phyloP scores from a whole-genome alignment of 2,113 vertebrate species.

The Crocuta crocuta region DNA sequence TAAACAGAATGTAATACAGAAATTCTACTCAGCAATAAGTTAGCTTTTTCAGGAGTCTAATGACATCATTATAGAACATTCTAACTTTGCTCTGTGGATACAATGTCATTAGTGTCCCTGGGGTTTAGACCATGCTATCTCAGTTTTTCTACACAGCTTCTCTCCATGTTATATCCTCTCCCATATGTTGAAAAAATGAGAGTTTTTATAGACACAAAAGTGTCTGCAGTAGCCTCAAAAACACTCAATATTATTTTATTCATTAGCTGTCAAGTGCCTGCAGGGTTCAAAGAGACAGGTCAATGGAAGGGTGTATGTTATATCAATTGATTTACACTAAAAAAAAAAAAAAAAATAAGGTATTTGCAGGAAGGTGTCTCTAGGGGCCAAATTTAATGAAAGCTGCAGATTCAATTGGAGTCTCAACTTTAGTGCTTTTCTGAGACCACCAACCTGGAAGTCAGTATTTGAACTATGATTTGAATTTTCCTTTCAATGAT shows the following conservation, averaged over 20 bases:
- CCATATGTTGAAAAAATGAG: conserved; percentile 67
- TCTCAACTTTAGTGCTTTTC: conserved; percentile 62
- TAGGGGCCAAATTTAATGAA: conserved; percentile 74
- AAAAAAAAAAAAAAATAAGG: conserved; percentile 44
- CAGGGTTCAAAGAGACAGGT: conserved; percentile 77
- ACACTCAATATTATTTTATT: conserved; percentile 78
- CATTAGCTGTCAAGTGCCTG: conserved; percentile 81
- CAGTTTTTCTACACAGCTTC: conserved; percentile 49
- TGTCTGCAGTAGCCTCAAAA: conserved; percentile 65
- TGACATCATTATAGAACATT: conserved; percentile 76
- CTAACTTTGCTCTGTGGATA: conserved; percentile 62
- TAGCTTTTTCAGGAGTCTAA: conserved; percentile 72
- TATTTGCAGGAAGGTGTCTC: conserved; percentile 72
- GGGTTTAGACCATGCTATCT: conserved; percentile 55
- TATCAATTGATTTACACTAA: conserved; percentile 72
- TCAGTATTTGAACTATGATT: conserved; percentile 38
- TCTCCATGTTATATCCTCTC: conserved; percentile 46
- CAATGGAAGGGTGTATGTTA: conserved; percentile 71
- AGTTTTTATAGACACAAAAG: conserved; percentile 75
- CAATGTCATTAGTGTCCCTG: conserved; percentile 74
- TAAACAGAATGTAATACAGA: conserved; percentile 69
- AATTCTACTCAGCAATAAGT: conserved; percentile 74
- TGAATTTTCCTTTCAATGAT: conserved; percentile 41
- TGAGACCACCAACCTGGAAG: conserved; percentile 57
- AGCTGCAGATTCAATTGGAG: conserved; percentile 47